phyloP scores from a whole-genome alignment of 2,888 invertebrate species.

The Merodon equestris region DNA sequence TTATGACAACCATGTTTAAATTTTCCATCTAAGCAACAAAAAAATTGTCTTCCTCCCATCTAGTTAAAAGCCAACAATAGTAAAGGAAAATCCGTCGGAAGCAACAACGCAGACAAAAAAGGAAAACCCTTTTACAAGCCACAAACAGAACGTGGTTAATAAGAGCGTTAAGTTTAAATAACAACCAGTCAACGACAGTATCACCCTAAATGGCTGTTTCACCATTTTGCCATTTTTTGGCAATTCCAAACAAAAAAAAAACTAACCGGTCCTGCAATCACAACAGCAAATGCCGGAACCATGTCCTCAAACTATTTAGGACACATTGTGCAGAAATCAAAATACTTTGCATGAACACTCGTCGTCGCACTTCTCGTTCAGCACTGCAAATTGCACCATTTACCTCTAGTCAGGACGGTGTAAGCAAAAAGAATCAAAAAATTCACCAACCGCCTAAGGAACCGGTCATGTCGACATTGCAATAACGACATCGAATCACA shows the following conservation, averaged over 20 bases:
- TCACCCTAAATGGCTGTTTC: constrained; percentile 29
- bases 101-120: too few species aligned
- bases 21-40: too few species aligned
- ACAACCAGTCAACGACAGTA: constrained; percentile 14
- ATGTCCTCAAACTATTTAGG: constrained; percentile 39
- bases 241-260: constrained; percentile 18
- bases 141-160: constrained; percentile 14
- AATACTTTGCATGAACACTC: constrained; percentile 48
- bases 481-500: constrained; percentile 19
- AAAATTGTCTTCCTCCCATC: too few species aligned
- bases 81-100: too few species aligned
- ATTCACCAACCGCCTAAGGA: not conserved
- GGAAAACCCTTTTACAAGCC: too few species aligned
- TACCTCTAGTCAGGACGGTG: not conserved
- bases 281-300: constrained; percentile 16
- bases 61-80: too few species aligned
- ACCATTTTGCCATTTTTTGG: constrained; percentile 58
- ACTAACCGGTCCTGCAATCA: not conserved
- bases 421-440: not conserved
- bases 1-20: too few species aligned
- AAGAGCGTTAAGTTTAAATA: constrained; percentile 44
- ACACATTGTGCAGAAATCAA: constrained; percentile 53
- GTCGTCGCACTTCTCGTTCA: too few species aligned
- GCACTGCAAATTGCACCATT: constrained; percentile 14
- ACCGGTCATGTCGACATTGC: constrained; percentile 8